These are phyloP conservation scores for Strigamia maritima DNA, from an alignment of 2,888 invertebrate genomes.

Conservation along the genomic window DNA sequence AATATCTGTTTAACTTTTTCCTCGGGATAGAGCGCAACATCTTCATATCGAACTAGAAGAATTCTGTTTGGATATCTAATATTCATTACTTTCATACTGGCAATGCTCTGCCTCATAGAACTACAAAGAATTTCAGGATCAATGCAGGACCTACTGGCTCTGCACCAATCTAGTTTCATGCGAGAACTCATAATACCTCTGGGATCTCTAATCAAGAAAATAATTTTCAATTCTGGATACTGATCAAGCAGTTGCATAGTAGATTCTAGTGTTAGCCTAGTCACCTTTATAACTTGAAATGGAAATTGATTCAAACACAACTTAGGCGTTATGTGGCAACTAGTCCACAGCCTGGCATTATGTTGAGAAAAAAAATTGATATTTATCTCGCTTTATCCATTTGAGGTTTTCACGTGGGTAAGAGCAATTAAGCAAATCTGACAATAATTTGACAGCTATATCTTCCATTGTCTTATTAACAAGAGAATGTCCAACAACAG, in stretches of 20 bases:
- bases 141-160: conserved; percentile 74
- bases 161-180: conserved; percentile 75
- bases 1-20: too few species aligned
- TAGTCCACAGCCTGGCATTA: conserved; percentile 77
- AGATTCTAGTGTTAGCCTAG: conserved; percentile 69
- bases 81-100: conserved; percentile 63
- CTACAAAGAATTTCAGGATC: conserved; percentile 68
- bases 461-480: neutral
- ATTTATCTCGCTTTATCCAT: conserved; percentile 43
- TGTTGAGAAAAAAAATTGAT: conserved; percentile 71
- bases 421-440: neutral
- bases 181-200: conserved; percentile 81
- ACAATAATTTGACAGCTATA: neutral
- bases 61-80: conserved; percentile 69
- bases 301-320: conserved; percentile 55
- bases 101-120: conserved; percentile 38
- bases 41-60: conserved; percentile 80
- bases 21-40: conserved; percentile 73
- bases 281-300: conserved; percentile 61
- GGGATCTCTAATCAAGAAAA: conserved; percentile 79
- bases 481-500: neutral
- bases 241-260: conserved; percentile 69
- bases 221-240: conserved; percentile 60
- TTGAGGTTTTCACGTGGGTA: conserved; percentile 37
- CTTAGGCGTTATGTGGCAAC: conserved; percentile 65